Evolutionary conservation across 2,888 invertebrate genomes (phyloP).

Genomic region (Eupithecia subfuscata): DNA sequence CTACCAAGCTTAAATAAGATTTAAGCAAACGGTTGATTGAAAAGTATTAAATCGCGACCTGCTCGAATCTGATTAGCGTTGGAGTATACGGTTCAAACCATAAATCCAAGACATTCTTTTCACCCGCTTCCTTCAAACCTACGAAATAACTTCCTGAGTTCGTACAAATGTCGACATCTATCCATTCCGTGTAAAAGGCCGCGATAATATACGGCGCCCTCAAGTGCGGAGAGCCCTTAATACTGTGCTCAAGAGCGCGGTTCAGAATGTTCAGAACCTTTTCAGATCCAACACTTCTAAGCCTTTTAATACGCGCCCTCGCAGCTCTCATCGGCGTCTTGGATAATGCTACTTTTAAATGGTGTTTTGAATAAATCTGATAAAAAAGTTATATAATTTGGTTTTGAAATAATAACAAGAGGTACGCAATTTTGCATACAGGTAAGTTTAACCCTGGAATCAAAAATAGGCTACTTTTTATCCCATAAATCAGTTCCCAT

Average conservation of each 20-base stretch:
- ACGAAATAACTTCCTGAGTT: neutral
- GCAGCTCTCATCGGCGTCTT: conserved; percentile 65
- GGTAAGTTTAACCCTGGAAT: too few species aligned
- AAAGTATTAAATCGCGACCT: neutral
- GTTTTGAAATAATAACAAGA: too few species aligned
- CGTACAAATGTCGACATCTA: conserved; percentile 15
- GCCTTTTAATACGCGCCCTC: conserved; percentile 81
- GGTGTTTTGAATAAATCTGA: conserved; percentile 51
- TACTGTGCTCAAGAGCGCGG: conserved; percentile 81
- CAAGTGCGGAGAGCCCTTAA: conserved; percentile 80
- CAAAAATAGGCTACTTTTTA: too few species aligned
- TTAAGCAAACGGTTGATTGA: too few species aligned
- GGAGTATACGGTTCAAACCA: neutral
- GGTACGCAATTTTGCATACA: too few species aligned
- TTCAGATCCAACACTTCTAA: conserved; percentile 81
- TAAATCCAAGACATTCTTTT: neutral
- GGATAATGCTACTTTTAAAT: conserved; percentile 72
- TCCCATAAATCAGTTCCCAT: too few species aligned
- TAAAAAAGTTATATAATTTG: too few species aligned
- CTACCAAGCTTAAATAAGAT: too few species aligned
- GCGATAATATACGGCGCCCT: conserved; percentile 77
- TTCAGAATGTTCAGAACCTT: conserved; percentile 79
- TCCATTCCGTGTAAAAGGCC: conserved; percentile 56
- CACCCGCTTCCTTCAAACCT: neutral
- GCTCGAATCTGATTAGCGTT: neutral